A percentile compares a stretch with the other conserved stretches of the same genome.
Conservation (phyloP, 1,140 invertebrate species). For the Aporrectodea caliginosa region DNA sequence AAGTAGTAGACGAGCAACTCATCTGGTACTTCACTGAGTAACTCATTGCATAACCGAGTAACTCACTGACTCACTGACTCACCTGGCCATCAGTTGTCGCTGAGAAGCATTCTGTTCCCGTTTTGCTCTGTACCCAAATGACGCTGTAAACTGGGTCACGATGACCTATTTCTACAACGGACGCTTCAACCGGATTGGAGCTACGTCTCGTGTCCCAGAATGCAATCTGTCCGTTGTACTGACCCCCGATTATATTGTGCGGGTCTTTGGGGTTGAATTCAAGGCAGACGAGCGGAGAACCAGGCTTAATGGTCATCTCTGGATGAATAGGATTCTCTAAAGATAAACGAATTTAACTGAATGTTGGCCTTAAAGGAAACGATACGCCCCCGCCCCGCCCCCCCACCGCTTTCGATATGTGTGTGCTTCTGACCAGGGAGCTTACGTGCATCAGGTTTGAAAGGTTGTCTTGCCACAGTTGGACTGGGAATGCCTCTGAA, state of each 20-base stretch:
- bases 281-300: slow-evolving; percentile 74
- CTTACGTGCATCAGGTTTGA: too few relatives aligned
- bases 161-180: slow-evolving; percentile 55
- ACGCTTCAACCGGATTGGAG: slow-evolving; percentile 53
- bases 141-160: slow-evolving; percentile 55
- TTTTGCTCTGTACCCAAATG: slow-evolving; percentile 56
- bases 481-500: too few relatives aligned
- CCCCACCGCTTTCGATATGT: too few relatives aligned
- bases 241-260: slow-evolving; percentile 77
- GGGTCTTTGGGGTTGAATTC: slow-evolving; percentile 90
- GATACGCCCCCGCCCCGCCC: too few relatives aligned
- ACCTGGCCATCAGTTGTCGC: slow-evolving; percentile 73
- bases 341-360: too few relatives aligned
- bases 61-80: too few relatives aligned
- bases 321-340: slow-evolving; percentile 85
- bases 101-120: slow-evolving; percentile 71
- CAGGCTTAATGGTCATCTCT: slow-evolving; percentile 67
- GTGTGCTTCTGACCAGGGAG: too few relatives aligned
- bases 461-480: too few relatives aligned
- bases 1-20: too few relatives aligned
- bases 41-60: too few relatives aligned
- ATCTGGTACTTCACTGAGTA: too few relatives aligned
- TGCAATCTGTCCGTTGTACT: slow-evolving; percentile 76
- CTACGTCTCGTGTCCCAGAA: slow-evolving; percentile 57
- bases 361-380: too few relatives aligned